Evolutionary conservation across 1,140 invertebrate species (phyloP).

Genomic region (Penaeus chinensis): DNA sequence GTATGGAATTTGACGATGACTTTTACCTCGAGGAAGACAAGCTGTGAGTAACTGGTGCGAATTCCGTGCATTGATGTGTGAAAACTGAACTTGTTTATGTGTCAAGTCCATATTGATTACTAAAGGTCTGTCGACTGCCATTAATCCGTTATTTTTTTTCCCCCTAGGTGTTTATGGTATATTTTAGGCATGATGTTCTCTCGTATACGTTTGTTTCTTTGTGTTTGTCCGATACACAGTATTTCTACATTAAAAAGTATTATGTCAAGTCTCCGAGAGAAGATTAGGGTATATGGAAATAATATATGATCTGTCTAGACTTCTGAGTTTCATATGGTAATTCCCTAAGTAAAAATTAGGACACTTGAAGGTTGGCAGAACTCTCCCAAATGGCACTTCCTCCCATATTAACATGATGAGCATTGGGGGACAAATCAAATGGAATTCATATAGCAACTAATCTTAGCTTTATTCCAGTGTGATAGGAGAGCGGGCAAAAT

Average conservation of each 20-base stretch:
- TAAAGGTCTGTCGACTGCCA: not conserved
- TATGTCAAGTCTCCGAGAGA: no score
- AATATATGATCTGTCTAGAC: no score
- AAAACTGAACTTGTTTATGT: not conserved
- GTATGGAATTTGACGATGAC: conserved; percentile 59
- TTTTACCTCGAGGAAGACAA: conserved; percentile 61
- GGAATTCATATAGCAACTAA: not conserved
- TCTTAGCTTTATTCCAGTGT: not conserved
- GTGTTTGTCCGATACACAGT: not conserved
- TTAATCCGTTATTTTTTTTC: no score
- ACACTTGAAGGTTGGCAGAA: not conserved
- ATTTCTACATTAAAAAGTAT: no score
- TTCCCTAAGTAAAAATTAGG: not conserved
- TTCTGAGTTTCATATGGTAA: conserved; percentile 7
- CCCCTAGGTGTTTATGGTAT: not conserved
- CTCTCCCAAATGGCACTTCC: not conserved
- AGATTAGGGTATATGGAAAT: no score
- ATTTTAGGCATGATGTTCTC: not conserved
- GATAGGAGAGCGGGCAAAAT: not conserved
- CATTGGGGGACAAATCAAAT: not conserved
- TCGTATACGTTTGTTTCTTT: conserved; percentile 16
- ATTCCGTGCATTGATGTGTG: not conserved
- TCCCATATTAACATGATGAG: not conserved
- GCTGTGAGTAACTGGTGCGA: conserved; percentile 41
- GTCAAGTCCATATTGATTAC: conserved; percentile 14